phyloP scores from a whole-genome alignment of 64 coral and sea anemone genomes.

The Montipora foliosa region DNA sequence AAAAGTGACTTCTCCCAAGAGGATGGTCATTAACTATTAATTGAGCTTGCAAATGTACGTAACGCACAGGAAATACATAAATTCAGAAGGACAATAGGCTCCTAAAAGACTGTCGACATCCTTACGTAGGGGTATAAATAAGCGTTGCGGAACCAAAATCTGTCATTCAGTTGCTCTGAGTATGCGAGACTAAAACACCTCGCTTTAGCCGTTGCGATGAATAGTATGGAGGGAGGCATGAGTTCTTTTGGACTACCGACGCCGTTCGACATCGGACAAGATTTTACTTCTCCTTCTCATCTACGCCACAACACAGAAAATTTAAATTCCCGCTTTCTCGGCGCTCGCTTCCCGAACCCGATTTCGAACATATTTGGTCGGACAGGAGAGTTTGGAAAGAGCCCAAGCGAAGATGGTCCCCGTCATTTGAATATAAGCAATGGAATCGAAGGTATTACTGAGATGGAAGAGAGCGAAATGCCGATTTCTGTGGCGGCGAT shows the following conservation, averaged over 20 bases:
- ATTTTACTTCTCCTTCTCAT: slow-evolving; percentile 43
- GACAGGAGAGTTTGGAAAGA: slow-evolving; percentile 20
- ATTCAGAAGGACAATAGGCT: slow-evolving; percentile 87
- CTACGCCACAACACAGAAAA: slow-evolving; percentile 44
- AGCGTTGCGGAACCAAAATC: slow-evolving; percentile 56
- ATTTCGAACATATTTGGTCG: slow-evolving; percentile 45
- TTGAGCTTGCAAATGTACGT: slow-evolving; percentile 95
- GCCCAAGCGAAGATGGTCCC: slow-evolving; percentile 1
- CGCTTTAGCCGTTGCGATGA: not conserved
- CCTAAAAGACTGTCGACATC: slow-evolving; percentile 81
- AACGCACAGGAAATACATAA: slow-evolving; percentile 98
- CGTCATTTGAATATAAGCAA: slow-evolving; percentile 43
- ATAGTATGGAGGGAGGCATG: slow-evolving; percentile 70
- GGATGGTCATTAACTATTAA: slow-evolving; percentile 98
- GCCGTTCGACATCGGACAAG: slow-evolving; percentile 52
- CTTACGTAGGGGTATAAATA: slow-evolving; percentile 91
- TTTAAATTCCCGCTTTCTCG: slow-evolving; percentile 43
- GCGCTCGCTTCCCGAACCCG: slow-evolving; percentile 19
- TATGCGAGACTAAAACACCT: slow-evolving; percentile 34
- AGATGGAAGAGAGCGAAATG: slow-evolving; percentile 36
- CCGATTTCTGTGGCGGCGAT: slow-evolving; percentile 36
- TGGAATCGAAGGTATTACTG: slow-evolving; percentile 36
- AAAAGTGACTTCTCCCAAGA: slow-evolving; percentile 92
- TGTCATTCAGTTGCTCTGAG: slow-evolving; percentile 69
- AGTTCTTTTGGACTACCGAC: slow-evolving; percentile 61